Base-by-base conservation (phyloP, 1,140 invertebrate species). In the Neodiprion pinetum region DNA sequence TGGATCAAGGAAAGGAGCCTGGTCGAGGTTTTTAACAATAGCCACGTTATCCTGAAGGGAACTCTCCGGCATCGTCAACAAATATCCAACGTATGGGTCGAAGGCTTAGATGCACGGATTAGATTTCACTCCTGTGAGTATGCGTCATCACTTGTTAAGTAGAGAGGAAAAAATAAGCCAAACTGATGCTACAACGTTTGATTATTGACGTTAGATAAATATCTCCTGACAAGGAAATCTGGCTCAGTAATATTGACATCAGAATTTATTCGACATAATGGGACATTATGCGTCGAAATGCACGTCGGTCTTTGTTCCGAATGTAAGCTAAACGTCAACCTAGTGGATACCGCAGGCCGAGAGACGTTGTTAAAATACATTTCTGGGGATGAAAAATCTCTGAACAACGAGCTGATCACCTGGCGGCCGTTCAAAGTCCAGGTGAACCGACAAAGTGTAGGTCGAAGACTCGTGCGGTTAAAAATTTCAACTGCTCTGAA, bases 121-220 rank as follows among this genome's bases (percentile, higher is more conserved):
- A 76, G 81, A n/a, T 70, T 79, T 71, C 80, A 82, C 70, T 47
- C 23, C 66, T 82, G 81, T 82, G 23, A 72, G 78, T 74, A 23
- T 1, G 50, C 11, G 49, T 28, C 68, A 9, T 4, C 47, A n/a
- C 9, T 8, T 47, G 49, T 17, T 17, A 17, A 7, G 73, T 48
- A 0, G 1, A 9, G 2, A 9, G 48, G 14, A 11, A 23, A 8
- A 9, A 10, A 67, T 67, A 11, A 10, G 1, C 17, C 17, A 21
- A 21, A 14, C n/a, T 10, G 50, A 1, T 53, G 17, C 17, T 21
- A 21, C 17, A 1, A 21, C 17, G 17, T 21, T 21, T 21, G 17
- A 21, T 21, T 21, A 21, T 21, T 21, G 17, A 21, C 17, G 17
- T 50, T 72, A 82, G 81, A 81, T 50, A 4, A 17, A 9, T 82